These are phyloP conservation scores for Pycnonotus jocosus DNA, from an alignment of 2,113 vertebrate species.

Conservation along the genomic window DNA sequence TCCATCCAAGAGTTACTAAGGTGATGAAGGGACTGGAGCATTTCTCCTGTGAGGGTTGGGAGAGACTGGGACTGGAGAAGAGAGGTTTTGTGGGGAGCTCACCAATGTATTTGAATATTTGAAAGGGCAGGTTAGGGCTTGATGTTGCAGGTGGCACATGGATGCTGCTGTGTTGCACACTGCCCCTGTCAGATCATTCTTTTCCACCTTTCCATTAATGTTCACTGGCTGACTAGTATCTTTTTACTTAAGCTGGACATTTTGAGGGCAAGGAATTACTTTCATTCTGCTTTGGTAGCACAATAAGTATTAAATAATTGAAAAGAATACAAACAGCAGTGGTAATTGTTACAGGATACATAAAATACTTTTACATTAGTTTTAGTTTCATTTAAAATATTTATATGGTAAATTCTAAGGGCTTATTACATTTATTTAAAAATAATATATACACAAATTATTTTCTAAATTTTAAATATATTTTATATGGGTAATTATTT, in stretches of 20 bases:
- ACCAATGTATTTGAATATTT: not conserved
- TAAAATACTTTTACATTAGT: not conserved
- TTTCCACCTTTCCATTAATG: not conserved
- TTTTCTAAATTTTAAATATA: not conserved
- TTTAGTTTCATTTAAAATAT: not conserved
- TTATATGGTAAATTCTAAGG: not conserved
- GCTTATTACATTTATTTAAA: not conserved
- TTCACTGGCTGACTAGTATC: not conserved
- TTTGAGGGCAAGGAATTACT: not conserved
- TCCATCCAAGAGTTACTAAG: not conserved
- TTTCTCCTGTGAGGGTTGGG: fast-evolving
- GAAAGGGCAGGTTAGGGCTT: not conserved
- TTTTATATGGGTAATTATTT: not conserved
- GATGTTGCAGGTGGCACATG: not conserved
- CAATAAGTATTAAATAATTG: not conserved
- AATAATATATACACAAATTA: not conserved
- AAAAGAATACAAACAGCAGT: not conserved
- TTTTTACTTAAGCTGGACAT: not conserved
- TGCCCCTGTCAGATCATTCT: not conserved
- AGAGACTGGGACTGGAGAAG: not conserved
- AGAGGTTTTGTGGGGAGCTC: not conserved
- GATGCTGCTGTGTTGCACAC: not conserved
- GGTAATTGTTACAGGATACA: not conserved
- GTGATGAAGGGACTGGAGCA: not conserved
- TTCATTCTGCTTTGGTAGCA: not conserved